Evolutionary conservation across 2,113 vertebrate species (phyloP), one percentile per base, ranked within the genome.

Genomic region (Nicator chloris): DNA sequence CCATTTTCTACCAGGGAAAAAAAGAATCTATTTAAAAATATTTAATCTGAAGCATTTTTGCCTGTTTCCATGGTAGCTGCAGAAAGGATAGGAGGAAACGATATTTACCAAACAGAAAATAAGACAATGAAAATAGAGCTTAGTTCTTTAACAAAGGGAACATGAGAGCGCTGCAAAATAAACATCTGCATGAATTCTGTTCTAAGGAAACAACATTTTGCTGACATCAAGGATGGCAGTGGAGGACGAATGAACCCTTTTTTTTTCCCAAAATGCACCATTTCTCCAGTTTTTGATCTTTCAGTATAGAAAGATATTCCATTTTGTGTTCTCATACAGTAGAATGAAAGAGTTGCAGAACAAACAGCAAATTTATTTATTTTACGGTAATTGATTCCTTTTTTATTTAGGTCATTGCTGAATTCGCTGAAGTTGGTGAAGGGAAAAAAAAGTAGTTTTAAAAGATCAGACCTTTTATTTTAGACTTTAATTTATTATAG

Each of bases 31-130:
- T 91, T 97, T 96, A 92, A 98, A 97, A 93, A 93, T 92, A 94
- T 95, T 96, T 78, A 81, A 93, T 95, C 91, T 95, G 89, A 77
- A 91, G 90, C 82, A 61, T 92, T 90, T 93, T 75, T 60, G 65
- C 90, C 90, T 93, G 98, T 98, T 98, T 97, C 98, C 97, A 98
- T 97, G 97, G 98, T n/a, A 98, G 97, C 97, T 71, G 73, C 21
- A 18, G 65, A 86, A 95, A 71, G 54, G 92, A 95, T 95, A 91
- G 77, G 70, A 95, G 73, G 76, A 91, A 95, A 97, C 23, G 7
- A 73, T 84, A 95, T 95, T 97, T 96, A 97, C 95, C 93, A 90
- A 96, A 97, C 89, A 97, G 66, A 95, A 90, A 97, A 96, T 93
- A 94, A 97, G 93, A 97, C 95, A 93, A 95, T 84, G 79, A 96